phyloP scores from a whole-genome alignment of 2,888 invertebrate species.

The Parnassius apollo region DNA sequence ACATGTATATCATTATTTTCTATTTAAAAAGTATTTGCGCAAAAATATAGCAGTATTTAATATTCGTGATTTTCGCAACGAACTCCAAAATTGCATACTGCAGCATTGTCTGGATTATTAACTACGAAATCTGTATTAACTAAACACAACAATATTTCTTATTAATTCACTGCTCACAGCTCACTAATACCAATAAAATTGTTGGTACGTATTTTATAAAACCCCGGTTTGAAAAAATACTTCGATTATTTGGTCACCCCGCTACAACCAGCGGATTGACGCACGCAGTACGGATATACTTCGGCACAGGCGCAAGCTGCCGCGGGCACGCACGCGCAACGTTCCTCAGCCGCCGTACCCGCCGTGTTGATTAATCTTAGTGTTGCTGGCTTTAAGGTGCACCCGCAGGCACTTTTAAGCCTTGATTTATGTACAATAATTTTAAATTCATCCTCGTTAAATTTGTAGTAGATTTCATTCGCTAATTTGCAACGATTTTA shows the following conservation, averaged over 20 bases:
- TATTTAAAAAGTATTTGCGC: too few species aligned
- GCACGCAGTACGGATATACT: slow-evolving; percentile 1
- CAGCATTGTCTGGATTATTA: too few species aligned
- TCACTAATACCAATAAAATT: too few species aligned
- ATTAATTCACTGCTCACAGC: too few species aligned
- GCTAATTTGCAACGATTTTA: neutral
- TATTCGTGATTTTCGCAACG: too few species aligned
- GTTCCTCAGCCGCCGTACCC: slow-evolving; percentile 2
- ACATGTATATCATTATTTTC: too few species aligned
- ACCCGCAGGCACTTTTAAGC: slow-evolving; percentile 8
- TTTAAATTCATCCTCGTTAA: slow-evolving; percentile 5
- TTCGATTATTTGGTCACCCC: slow-evolving; percentile 2
- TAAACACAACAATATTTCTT: too few species aligned
- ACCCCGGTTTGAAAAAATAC: neutral
- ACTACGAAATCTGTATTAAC: too few species aligned
- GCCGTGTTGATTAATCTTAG: slow-evolving; percentile 23
- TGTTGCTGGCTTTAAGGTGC: slow-evolving; percentile 8
- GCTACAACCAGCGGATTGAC: slow-evolving; percentile 5
- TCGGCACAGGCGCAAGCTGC: slow-evolving; percentile 1
- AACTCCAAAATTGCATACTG: too few species aligned
- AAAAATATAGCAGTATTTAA: too few species aligned
- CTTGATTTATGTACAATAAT: slow-evolving; percentile 12
- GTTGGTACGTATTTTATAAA: too few species aligned
- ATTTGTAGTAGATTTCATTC: slow-evolving; percentile 1
- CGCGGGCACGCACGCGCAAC: slow-evolving; percentile 19